A percentile compares a stretch with the other conserved stretches of the same genome.
phyloP scores from a whole-genome alignment of 2,797 vertebrate genomes.

The Fratercula arctica region DNA sequence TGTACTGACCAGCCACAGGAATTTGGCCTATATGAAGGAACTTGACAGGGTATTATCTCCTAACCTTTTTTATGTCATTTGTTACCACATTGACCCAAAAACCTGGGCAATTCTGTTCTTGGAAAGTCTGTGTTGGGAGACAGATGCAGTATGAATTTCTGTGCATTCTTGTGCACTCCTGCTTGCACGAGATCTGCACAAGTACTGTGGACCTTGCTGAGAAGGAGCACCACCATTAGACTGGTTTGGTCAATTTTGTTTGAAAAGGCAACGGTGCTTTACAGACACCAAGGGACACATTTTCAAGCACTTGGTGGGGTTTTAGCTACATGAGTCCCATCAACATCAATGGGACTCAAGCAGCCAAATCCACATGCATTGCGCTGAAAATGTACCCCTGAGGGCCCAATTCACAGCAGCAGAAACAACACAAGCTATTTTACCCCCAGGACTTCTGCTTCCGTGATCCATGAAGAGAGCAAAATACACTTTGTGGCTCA shows the following conservation, averaged over 20 bases:
- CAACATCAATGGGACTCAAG: neutral
- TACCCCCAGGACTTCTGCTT: neutral
- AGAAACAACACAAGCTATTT: neutral
- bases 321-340: neutral
- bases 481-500: conserved; percentile 36
- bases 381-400: neutral
- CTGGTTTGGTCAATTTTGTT: neutral
- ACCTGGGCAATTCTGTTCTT: neutral
- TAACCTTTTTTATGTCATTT: neutral
- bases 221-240: neutral
- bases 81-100: neutral
- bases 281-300: neutral
- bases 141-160: neutral
- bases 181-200: neutral
- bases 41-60: neutral
- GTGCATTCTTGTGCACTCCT: neutral
- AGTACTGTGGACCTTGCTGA: neutral
- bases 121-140: rapidly evolving
- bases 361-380: neutral
- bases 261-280: neutral
- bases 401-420: neutral
- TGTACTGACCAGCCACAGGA: neutral
- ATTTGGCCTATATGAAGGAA: neutral
- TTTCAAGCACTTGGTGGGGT: neutral
- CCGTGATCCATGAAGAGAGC: neutral